These are phyloP conservation scores for Sebastolobus alascanus DNA, from an alignment of 2,797 vertebrate genomes.

Conservation along the genomic window DNA sequence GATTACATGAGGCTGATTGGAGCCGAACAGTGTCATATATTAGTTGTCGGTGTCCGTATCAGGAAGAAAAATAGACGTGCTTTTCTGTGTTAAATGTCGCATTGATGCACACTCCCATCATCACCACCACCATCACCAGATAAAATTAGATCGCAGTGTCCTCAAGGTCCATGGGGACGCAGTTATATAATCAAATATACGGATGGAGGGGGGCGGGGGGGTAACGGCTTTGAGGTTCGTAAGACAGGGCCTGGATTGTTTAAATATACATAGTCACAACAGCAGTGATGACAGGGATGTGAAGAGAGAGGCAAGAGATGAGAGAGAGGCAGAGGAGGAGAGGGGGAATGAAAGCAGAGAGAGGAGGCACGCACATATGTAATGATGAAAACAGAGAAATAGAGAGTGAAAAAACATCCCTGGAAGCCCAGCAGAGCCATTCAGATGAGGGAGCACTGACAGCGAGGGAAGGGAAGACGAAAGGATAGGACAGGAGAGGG, in stretches of 20 bases:
- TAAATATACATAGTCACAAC: conserved; percentile 49
- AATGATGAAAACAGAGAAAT: conserved; percentile 20
- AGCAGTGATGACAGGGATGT: conserved; percentile 47
- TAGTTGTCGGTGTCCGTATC: neutral
- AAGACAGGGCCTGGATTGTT: conserved; percentile 43
- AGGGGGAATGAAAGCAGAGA: neutral
- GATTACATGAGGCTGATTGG: neutral
- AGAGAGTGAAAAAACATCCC: conserved; percentile 13
- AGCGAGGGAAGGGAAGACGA: conserved; percentile 16
- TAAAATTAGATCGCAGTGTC: conserved; percentile 72
- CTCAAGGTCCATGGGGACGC: conserved; percentile 70
- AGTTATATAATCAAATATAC: conserved; percentile 78
- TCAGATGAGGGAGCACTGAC: conserved; percentile 22
- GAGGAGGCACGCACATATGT: neutral
- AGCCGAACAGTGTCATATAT: neutral
- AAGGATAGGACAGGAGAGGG: conserved; percentile 9
- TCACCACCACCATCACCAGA: conserved; percentile 55
- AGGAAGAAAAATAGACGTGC: neutral
- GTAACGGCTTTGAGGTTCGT: conserved; percentile 23
- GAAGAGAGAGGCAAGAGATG: conserved; percentile 31
- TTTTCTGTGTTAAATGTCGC: conserved; percentile 40
- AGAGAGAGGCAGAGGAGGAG: conserved; percentile 15
- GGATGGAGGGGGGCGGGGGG: conserved; percentile 7
- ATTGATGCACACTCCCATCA: conserved; percentile 54
- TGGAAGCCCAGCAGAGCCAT: conserved; percentile 27